Base-by-base conservation (phyloP, 2,113 vertebrate species). In the Myiagra hebetior region DNA sequence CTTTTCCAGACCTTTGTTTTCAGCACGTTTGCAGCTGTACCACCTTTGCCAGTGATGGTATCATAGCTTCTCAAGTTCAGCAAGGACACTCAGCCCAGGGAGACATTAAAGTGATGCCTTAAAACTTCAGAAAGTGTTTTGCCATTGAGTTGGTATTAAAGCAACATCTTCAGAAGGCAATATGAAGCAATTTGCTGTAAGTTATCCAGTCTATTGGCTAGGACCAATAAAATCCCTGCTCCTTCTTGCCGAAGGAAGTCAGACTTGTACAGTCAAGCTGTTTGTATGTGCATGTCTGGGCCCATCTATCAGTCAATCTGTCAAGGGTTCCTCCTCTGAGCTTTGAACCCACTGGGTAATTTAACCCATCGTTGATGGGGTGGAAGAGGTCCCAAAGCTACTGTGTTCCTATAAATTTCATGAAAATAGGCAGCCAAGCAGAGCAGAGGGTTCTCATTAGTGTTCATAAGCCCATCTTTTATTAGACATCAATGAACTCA, bases 401-500 rank as follows among this genome's bases (percentile, higher is more conserved):
- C 83, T 57, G 37, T 33, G 60, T 81, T 94, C 67, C 88, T 80
- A 70, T 90, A 96, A 90, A 86, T 90, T 91, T 77, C 67, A 80
- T 80, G 53, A 88, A 97, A 92, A 86, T 53, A 65, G 59, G 67
- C 94, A 95, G 83, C 63, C 79, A 94, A 59, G 91, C 96, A 86
- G 75, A 93, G 75, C 85, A 90, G 50, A 85, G 57, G 85, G 67
- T 86, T 94, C 95, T 96, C 88, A 96, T 97, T 97, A 96, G 64
- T 59, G 78, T 63, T 90, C 75, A 80, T 94, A 97, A 95, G 70
- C 92, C 67, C 83, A 80, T 91, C 79, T 88, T 97, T 91, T 88
- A 90, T 90, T 93, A 96, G 91, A 90, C 91, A 88, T 92, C 85
- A 88, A 69, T 69, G 85, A 97, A 86, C 91, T 93, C 95, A 86